Conservation (phyloP, 1,140 invertebrate species). For the Rhizoglyphus robini region DNA sequence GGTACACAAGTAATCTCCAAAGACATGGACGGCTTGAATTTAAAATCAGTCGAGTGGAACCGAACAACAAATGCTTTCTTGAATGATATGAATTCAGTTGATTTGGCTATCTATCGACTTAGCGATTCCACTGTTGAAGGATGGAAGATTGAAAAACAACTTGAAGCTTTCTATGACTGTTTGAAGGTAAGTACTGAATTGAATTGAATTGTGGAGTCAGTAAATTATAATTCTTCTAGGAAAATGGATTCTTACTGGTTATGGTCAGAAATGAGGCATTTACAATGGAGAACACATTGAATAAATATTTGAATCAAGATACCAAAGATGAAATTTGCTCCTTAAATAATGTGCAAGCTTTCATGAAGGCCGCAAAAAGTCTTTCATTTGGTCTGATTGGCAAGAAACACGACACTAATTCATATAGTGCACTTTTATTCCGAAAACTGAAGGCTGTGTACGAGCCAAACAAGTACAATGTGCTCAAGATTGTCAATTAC, state of each 20-base stretch:
- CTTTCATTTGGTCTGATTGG: conserved; percentile 1
- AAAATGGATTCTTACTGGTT: conserved; percentile 7
- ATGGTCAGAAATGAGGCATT: background rate
- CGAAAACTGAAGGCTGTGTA: background rate
- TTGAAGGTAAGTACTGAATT: too few species aligned
- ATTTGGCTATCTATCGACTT: background rate
- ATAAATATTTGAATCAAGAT: background rate
- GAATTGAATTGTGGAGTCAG: background rate
- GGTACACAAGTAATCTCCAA: background rate
- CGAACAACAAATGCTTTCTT: background rate
- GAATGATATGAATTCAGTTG: conserved; percentile 3
- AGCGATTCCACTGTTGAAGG: background rate
- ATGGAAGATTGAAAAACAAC: background rate
- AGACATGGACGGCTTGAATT: background rate
- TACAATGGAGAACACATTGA: background rate
- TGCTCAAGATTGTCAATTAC: conserved; percentile 31
- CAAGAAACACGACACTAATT: background rate
- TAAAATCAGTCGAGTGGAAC: conserved; percentile 11
- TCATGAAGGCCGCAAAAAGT: background rate
- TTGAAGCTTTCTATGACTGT: background rate
- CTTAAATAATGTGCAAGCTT: background rate
- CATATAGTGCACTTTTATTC: background rate
- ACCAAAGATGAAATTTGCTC: background rate
- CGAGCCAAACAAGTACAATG: conserved; percentile 32
- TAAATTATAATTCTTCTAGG: background rate